Evolutionary conservation across 2,797 vertebrate genomes (phyloP), one percentile per base, ranked within the genome.

Genomic region (Danio choprae): DNA sequence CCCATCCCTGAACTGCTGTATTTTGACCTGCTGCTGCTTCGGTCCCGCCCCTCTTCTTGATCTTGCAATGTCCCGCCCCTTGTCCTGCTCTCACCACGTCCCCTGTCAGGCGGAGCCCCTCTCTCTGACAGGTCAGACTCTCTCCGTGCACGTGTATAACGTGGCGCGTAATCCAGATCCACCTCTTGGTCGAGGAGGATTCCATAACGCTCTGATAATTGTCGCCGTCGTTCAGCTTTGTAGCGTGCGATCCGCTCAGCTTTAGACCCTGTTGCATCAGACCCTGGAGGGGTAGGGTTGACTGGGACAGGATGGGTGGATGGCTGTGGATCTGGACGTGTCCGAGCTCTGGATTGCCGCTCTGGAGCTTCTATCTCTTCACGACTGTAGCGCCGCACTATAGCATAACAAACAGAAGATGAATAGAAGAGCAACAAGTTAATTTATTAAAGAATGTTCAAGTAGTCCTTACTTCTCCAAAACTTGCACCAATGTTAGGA

Each of bases 181-280:
- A 87, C 84, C 73, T 98, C 97, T 29, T 96, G 94, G 71, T 98
- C 97, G 74, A 98, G 91, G 5, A 95, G 92, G 50, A 99, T 93
- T 79, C 97, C 98, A 0, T 99, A 99, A 44, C 96, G 97, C 83
- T 99, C 98, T 0, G 97, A 98, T 82, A 99, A 89, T 85, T 99
- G 97, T 0, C 96, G 94, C 4, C 97, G 92, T 7, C 98, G 95
- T 87, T 99, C 97, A 0, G 98, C 98, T 84, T 99, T 99, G 91
- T 99, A 99, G 77, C 96, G 95, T 5, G 98, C 97, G 3, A 99
- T 99, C 79, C 98, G 93, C 85, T 99, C 96, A 0, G 97, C 98
- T 91, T 99, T 99, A 80, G 97, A 97, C 43, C 94, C 90, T 58
- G 91, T 85, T 36, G 86, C n/a, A 83, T 97, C 95, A 81, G 94